Conservation (phyloP, 2,113 vertebrate genomes). For the Tiliqua scincoides region DNA sequence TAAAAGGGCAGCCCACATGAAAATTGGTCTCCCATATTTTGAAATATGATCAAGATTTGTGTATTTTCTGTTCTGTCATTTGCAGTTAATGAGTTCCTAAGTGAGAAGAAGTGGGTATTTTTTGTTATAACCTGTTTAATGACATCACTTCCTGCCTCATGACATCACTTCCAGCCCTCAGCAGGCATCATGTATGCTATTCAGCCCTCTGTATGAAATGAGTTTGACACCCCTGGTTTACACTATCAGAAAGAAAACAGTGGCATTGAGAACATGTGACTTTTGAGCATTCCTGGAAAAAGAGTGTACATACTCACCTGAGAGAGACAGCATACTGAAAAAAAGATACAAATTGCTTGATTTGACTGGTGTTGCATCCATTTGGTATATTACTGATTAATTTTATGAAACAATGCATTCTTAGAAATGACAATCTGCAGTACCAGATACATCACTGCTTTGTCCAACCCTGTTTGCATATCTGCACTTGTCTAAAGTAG, state of each 20-base stretch:
- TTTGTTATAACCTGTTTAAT: too few relatives aligned
- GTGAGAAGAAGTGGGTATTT: too few relatives aligned
- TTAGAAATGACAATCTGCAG: not conserved
- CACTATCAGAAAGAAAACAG: not conserved
- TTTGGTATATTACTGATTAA: not conserved
- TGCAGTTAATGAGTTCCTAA: too few relatives aligned
- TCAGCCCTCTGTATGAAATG: too few relatives aligned
- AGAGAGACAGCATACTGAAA: not conserved
- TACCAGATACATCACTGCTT: not conserved
- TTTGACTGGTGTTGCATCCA: not conserved
- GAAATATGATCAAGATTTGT: too few relatives aligned
- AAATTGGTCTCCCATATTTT: too few relatives aligned
- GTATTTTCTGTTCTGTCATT: too few relatives aligned
- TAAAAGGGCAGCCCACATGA: too few relatives aligned
- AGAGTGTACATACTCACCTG: not conserved
- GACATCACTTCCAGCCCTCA: too few relatives aligned
- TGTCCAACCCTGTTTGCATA: not conserved
- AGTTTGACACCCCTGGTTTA: too few relatives aligned
- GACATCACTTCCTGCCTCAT: too few relatives aligned
- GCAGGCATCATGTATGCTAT: too few relatives aligned
- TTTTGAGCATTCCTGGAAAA: not conserved
- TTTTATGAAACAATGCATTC: not conserved
- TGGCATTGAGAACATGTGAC: not conserved
- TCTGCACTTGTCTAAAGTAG: not conserved
- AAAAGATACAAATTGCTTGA: not conserved